phyloP scores from a whole-genome alignment of 2,888 invertebrate species.

The Baronia brevicornis region DNA sequence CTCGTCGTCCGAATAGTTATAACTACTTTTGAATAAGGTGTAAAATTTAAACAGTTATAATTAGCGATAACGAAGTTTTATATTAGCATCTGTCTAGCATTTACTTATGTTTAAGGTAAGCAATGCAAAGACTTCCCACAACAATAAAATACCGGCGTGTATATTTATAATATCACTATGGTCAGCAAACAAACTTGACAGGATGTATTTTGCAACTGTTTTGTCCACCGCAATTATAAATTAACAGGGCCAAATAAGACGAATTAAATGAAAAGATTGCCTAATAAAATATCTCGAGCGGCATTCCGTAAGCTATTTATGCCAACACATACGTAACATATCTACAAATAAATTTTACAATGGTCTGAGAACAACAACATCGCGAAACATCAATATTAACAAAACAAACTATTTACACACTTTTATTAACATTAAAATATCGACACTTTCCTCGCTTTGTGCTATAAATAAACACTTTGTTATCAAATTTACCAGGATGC shows the following conservation, averaged over 20 bases:
- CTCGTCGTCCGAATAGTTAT: too few relatives aligned
- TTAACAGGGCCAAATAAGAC: constrained; percentile 6
- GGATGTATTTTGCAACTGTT: too few relatives aligned
- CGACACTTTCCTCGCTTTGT: constrained; percentile 32
- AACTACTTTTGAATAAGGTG: too few relatives aligned
- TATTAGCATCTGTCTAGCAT: too few relatives aligned
- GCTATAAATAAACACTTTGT: constrained; percentile 14
- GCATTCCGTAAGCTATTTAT: constrained; percentile 9
- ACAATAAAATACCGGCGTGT: too few relatives aligned
- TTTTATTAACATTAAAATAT: constrained; percentile 55
- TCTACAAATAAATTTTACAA: constrained; percentile 30
- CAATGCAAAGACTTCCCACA: too few relatives aligned
- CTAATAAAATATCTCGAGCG: constrained; percentile 14
- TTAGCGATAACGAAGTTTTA: too few relatives aligned
- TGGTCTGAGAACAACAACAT: constrained; percentile 63
- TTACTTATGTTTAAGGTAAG: too few relatives aligned
- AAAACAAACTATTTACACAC: constrained; percentile 64
- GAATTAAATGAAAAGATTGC: constrained; percentile 10
- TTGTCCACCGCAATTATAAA: constrained; percentile 6
- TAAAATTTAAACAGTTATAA: too few relatives aligned
- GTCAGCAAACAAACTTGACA: too few relatives aligned
- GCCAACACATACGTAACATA: constrained; percentile 6
- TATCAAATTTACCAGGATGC: too few relatives aligned
- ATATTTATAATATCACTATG: too few relatives aligned
- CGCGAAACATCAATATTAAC: constrained; percentile 66